Evolutionary conservation across 2,888 invertebrate species (phyloP), one percentile per base, ranked within the genome.

Genomic region (Noctuana brunneofusca): DNA sequence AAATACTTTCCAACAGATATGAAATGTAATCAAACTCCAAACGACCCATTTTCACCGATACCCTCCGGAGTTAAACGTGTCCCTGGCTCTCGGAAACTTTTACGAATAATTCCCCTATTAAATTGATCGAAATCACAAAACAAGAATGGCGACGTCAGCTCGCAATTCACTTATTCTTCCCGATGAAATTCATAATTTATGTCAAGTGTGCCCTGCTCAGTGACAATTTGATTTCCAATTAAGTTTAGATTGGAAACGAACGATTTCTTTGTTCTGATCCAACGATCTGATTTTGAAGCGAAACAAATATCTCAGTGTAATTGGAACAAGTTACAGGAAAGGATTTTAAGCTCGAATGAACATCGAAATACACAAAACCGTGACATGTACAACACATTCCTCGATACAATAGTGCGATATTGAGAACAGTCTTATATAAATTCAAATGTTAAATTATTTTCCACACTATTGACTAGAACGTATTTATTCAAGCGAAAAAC

Each of bases 171-270:
- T 32, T 32, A 12, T 38, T 38, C 1, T 38, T 38, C 5, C 6
- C 38, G 38, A 35, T 38, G 14, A 38, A 14, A 38, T 70, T n/a
- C 66, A 68, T 67, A 68, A 66, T 68, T 70, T 63, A 65, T 64
- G 48, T 65, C 30, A 65, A 71, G 67, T 66, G 64, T 60, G 56
- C 64, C 48, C 50, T 57, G 53, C 6, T 14, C 65, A 64, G 41
- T 63, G 64, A 66, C 65, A 65, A 68, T 68, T 68, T 68, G 63
- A 68, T 70, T 69, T 68, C 54, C 67, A 68, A 71, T 71, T 70
- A 66, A 69, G 58, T 66, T 64, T 50, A 58, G 59, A 71, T 68
- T 68, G 64, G 62, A 65, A 58, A 43, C 58, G 58, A 59, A 22
- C 20, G 50, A 48, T 63, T 64, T 67, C 43, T 65, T 68, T 67